Base-by-base conservation (phyloP, 23 tunicate species). In the Trididemnum nubilum region DNA sequence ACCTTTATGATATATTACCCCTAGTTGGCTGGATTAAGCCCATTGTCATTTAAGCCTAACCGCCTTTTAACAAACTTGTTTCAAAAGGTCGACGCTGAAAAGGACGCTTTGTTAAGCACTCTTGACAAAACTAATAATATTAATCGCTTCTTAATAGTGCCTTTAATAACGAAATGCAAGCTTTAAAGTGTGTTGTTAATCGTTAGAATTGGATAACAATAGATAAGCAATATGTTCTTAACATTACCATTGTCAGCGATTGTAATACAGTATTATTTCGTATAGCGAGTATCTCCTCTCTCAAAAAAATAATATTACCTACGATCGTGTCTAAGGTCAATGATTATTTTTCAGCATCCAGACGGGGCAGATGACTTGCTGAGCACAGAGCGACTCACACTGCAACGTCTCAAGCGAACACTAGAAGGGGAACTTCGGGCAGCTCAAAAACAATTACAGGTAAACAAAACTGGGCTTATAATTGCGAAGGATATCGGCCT, bases 391-490 rank as follows among this genome's bases (percentile, higher is more conserved):
- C 65, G 90, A 69, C 32, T 84, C 30, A 51, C 83, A 15, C 52
- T 94, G 28, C 79, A 83, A 0, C 81, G 87, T 4, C 83, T 94
- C 76, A 94, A 94, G 75, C 89, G 93, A 32, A 87, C 93, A 22
- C 52, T 94, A 33, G 98, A 94, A 65, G 89, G 83, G 18, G 89
- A 87, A 73, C 50, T 94, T 38, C 58, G 98, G 51, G 93, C 92
- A 3, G 75, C 93, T 21, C 98, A 94, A 51, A 87, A 87, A 35
- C 98, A 94, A 74, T 38, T 94, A 21, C 93, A 87, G 83, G 93
- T 87, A 77, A 52, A 35, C 15, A 49, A 18, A 49, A 49, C 12
- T n/a, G n/a, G n/a, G n/a, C n/a, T n/a, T n/a, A n/a, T n/a, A n/a
- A n/a, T n/a, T n/a, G n/a, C 31, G 22, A n/a, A n/a, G n/a, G n/a